These are phyloP conservation scores for Dione juno DNA, from an alignment of 2,888 invertebrate genomes.

Conservation along the genomic window DNA sequence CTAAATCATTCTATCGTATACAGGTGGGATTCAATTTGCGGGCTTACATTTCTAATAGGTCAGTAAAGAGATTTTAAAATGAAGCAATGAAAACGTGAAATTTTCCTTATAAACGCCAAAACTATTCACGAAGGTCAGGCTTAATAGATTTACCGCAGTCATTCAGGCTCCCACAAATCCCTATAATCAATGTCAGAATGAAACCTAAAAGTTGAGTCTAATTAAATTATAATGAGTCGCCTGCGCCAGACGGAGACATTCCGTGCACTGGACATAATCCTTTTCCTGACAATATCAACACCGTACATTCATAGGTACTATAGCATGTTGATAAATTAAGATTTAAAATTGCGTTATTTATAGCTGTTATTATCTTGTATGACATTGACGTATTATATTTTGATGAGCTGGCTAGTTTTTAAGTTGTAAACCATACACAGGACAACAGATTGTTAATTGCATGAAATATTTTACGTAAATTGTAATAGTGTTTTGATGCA, in stretches of 20 bases:
- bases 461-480: too few species aligned
- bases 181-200: slow-evolving; percentile 47
- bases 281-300: slow-evolving; percentile 12
- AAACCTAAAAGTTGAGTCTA: slow-evolving; percentile 48
- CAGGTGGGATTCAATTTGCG: not conserved
- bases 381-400: not conserved
- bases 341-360: not conserved
- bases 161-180: slow-evolving; percentile 40
- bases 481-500: too few species aligned
- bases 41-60: slow-evolving; percentile 15
- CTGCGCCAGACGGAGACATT: slow-evolving; percentile 48
- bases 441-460: too few species aligned
- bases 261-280: slow-evolving; percentile 18
- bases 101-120: slow-evolving; percentile 20
- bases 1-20: not conserved
- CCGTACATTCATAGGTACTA: not conserved
- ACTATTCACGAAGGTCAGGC: slow-evolving; percentile 28
- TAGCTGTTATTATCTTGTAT: not conserved
- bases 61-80: slow-evolving; percentile 6
- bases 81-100: slow-evolving; percentile 19
- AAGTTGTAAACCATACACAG: not conserved
- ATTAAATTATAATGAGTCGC: slow-evolving; percentile 50
- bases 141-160: slow-evolving; percentile 37
- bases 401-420: not conserved
- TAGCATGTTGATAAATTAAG: not conserved